Percentiles rank a stretch among this genome's conserved stretches.
Conservation (phyloP, 2,888 invertebrate species). For the Ochropleura plecta region DNA sequence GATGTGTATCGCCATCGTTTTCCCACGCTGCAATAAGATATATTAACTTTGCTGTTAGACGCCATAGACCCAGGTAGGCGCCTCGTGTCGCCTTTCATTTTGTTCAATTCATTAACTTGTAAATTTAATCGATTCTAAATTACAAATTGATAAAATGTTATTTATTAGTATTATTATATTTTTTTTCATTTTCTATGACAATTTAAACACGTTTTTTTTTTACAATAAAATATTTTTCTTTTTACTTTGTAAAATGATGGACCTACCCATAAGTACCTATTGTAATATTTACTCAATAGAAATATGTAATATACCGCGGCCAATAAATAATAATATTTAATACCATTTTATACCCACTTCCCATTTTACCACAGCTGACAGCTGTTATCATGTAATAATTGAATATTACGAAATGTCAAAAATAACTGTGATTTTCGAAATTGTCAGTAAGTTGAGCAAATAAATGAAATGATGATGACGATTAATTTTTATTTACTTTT, state of each 20-base stretch:
- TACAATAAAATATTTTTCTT: slow-evolving; percentile 62
- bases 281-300: slow-evolving; percentile 83
- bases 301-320: slow-evolving; percentile 87
- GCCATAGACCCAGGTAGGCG: slow-evolving; percentile 40
- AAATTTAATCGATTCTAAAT: slow-evolving; percentile 68
- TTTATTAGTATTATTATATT: slow-evolving; percentile 68
- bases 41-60: too few relatives aligned
- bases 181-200: slow-evolving; percentile 67
- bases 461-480: slow-evolving; percentile 87
- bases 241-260: slow-evolving; percentile 74
- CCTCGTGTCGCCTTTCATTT: slow-evolving; percentile 77
- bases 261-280: slow-evolving; percentile 78
- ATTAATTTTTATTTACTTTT: slow-evolving; percentile 46
- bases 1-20: too few relatives aligned
- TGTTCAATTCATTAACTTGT: slow-evolving; percentile 76
- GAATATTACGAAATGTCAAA: slow-evolving; percentile 89
- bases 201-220: slow-evolving; percentile 60
- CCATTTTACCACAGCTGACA: slow-evolving; percentile 86
- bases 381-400: slow-evolving; percentile 87
- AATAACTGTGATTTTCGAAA: slow-evolving; percentile 91
- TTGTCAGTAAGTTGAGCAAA: slow-evolving; percentile 91
- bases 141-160: slow-evolving; percentile 66
- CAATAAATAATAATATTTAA: slow-evolving; percentile 89
- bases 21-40: too few relatives aligned
- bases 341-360: slow-evolving; percentile 90